Percentiles rank a stretch among this genome's conserved stretches.
These are phyloP conservation scores for Merluccius polli DNA, from an alignment of 2,797 vertebrate genomes.

Conservation along the genomic window DNA sequence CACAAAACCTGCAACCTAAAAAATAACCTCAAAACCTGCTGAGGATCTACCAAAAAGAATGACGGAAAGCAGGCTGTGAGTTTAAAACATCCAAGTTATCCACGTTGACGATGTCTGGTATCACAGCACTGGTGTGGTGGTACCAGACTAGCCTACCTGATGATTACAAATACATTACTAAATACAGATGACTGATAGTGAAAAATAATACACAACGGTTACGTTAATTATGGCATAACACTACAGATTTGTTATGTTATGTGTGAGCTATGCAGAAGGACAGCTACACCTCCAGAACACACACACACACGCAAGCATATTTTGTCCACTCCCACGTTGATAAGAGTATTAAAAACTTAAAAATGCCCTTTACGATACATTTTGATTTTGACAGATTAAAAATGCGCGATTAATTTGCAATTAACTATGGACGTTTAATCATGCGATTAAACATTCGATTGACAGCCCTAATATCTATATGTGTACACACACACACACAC, in stretches of 20 bases:
- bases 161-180: not conserved
- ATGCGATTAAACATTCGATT: no score
- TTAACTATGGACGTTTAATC: no score
- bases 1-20: not conserved
- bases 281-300: no score
- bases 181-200: not conserved
- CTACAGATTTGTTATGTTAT: not conserved
- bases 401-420: no score
- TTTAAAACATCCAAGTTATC: not conserved
- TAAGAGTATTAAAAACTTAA: no score
- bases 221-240: not conserved
- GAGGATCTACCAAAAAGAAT: not conserved
- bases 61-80: not conserved
- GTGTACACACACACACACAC: no score
- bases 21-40: not conserved
- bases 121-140: not conserved
- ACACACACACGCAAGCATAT: no score
- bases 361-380: no score
- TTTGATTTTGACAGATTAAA: no score
- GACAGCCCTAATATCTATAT: no score
- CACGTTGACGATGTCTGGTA: not conserved
- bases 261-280: no score
- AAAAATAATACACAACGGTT: not conserved
- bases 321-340: no score
- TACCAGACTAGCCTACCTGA: not conserved